These are phyloP conservation scores for Tupaia chinensis DNA, from an alignment of 2,113 vertebrate genomes.

Conservation along the genomic window DNA sequence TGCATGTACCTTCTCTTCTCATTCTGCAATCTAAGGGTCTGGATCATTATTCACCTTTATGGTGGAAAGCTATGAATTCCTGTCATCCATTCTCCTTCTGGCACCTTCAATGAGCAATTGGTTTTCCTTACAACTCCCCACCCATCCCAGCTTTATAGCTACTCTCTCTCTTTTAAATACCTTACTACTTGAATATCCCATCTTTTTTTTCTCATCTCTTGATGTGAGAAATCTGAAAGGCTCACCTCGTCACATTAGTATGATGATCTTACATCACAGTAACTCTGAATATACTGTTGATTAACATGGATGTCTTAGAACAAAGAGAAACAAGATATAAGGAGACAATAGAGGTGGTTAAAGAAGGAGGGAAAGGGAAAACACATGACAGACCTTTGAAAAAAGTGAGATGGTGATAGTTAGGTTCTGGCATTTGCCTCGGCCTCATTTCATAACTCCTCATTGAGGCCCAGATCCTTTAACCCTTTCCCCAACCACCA, in stretches of 20 bases:
- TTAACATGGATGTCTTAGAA: background rate
- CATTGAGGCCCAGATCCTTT: background rate
- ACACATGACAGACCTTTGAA: background rate
- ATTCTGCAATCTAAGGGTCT: slow-evolving; percentile 40
- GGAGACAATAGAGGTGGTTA: background rate
- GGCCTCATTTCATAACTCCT: background rate
- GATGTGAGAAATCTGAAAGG: background rate
- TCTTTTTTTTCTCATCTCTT: background rate
- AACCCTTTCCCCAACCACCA: background rate
- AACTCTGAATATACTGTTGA: background rate
- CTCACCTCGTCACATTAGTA: background rate
- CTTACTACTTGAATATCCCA: background rate
- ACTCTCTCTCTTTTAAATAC: background rate
- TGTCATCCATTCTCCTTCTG: slow-evolving; percentile 38
- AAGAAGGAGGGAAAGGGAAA: background rate
- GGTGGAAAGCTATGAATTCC: slow-evolving; percentile 34
- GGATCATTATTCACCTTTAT: slow-evolving; percentile 57
- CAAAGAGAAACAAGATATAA: background rate
- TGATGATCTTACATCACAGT: background rate
- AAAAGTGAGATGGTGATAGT: background rate
- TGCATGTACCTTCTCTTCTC: background rate
- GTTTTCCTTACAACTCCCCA: background rate
- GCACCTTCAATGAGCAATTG: slow-evolving; percentile 59
- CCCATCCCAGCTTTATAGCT: background rate
- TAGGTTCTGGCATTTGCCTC: background rate